Evolutionary conservation across 2,797 vertebrate genomes (phyloP).

Genomic region (Clarias fuscus): DNA sequence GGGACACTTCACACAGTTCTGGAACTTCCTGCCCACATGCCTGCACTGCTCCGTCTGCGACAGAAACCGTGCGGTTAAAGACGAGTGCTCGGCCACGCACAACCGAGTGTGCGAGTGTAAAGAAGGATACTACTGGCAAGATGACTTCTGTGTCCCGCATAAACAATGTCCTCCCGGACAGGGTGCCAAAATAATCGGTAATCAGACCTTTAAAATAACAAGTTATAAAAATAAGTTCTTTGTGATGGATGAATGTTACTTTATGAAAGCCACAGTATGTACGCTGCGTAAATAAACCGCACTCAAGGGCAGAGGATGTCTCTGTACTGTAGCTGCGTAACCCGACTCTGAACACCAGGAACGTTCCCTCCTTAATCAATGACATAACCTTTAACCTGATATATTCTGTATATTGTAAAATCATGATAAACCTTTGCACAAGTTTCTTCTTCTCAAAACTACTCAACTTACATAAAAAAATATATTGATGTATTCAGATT

Average conservation of each 20-base stretch:
- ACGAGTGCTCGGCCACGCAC: constrained; percentile 60
- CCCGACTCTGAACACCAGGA: neutral
- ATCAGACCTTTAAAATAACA: neutral
- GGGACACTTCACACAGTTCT: constrained; percentile 66
- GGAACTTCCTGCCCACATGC: constrained; percentile 73
- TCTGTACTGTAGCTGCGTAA: neutral
- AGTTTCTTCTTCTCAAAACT: too few relatives aligned
- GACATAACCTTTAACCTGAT: neutral
- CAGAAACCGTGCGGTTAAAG: constrained; percentile 64
- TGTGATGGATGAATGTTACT: neutral
- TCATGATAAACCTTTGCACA: too few relatives aligned
- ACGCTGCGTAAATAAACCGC: neutral
- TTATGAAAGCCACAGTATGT: too few relatives aligned
- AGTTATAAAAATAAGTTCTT: neutral
- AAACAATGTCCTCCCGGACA: constrained; percentile 59
- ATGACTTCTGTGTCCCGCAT: constrained; percentile 66
- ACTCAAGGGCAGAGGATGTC: neutral
- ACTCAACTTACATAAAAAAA: too few relatives aligned
- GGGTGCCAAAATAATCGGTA: constrained; percentile 66
- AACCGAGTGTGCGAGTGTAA: constrained; percentile 73
- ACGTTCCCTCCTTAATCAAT: neutral
- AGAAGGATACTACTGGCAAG: constrained; percentile 59
- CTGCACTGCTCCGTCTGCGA: constrained; percentile 72
- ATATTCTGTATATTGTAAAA: neutral
- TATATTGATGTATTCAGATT: too few relatives aligned